These are phyloP conservation scores for Neostethus bicornis DNA, from an alignment of 2,797 vertebrate species.

Conservation along the genomic window DNA sequence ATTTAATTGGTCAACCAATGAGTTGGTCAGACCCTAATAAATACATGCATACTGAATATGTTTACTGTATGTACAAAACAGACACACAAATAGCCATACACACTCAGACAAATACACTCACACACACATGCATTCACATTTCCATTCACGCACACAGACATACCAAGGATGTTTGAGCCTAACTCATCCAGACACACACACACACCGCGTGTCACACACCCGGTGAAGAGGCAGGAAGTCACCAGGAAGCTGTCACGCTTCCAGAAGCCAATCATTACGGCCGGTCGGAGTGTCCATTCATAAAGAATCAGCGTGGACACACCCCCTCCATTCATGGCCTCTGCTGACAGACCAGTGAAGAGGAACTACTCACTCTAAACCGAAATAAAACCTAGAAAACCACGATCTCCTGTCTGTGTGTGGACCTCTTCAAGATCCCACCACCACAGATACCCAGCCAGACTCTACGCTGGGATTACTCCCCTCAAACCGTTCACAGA, in stretches of 20 bases:
- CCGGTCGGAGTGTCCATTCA: slow-evolving; percentile 74
- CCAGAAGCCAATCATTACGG: slow-evolving; percentile 69
- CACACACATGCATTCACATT: too few relatives aligned
- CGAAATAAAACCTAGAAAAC: slow-evolving; percentile 24
- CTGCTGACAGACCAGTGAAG: slow-evolving; percentile 48
- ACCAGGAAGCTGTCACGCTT: slow-evolving; percentile 52
- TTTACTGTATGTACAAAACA: too few relatives aligned
- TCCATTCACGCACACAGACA: too few relatives aligned
- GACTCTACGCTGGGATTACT: slow-evolving; percentile 10
- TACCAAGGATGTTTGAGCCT: too few relatives aligned
- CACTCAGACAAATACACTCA: too few relatives aligned
- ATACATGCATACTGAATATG: too few relatives aligned
- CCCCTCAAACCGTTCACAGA: background rate
- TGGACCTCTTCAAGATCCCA: slow-evolving; percentile 41
- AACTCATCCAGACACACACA: slow-evolving; percentile 9
- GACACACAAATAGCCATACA: too few relatives aligned
- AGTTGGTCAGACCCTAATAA: too few relatives aligned
- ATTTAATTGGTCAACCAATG: too few relatives aligned
- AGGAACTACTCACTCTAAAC: slow-evolving; percentile 43
- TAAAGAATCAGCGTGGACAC: slow-evolving; percentile 71
- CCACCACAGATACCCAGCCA: slow-evolving; percentile 24
- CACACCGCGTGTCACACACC: too few relatives aligned
- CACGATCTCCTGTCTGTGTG: slow-evolving; percentile 21
- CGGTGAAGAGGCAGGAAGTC: too few relatives aligned
- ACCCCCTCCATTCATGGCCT: slow-evolving; percentile 68